Percentiles rank a stretch among this genome's conserved stretches.
phyloP scores from a whole-genome alignment of 2,888 invertebrate genomes.

The Eucera pruinosa region DNA sequence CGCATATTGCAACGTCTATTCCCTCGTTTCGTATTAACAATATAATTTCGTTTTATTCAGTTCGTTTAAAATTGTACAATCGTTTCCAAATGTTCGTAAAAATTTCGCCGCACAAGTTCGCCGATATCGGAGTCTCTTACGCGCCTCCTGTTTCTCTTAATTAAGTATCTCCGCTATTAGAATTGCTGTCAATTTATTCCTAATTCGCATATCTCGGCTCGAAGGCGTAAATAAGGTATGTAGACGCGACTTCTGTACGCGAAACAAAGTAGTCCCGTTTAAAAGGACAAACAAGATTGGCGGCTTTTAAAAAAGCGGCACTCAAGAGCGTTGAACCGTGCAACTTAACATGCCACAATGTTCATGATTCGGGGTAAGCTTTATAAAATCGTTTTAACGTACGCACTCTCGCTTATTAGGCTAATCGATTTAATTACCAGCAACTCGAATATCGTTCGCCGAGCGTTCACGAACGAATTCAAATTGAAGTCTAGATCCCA shows the following conservation, averaged over 20 bases:
- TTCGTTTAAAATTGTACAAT: constrained; percentile 12
- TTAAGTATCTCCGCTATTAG: neutral
- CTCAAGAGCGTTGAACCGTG: neutral
- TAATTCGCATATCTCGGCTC: constrained; percentile 28
- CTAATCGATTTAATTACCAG: neutral
- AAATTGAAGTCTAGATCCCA: constrained; percentile 1
- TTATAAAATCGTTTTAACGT: neutral
- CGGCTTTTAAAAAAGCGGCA: neutral
- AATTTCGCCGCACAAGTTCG: neutral
- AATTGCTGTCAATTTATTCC: constrained; percentile 18
- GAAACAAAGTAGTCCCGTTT: neutral
- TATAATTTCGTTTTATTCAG: neutral
- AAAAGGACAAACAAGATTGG: neutral
- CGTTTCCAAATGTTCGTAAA: neutral
- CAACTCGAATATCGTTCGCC: neutral
- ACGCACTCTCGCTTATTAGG: constrained; percentile 5
- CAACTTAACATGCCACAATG: constrained; percentile 37
- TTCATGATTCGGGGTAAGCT: constrained; percentile 56
- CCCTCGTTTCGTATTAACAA: constrained; percentile 1
- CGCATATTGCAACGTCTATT: constrained; percentile 6
- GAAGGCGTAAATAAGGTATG: constrained; percentile 16
- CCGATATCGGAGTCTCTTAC: neutral
- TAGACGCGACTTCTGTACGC: neutral
- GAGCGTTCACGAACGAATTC: neutral
- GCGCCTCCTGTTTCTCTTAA: neutral